These are phyloP conservation scores for Pseudomyrmex gracilis DNA, from an alignment of 1,140 invertebrate species.

Conservation along the genomic window DNA sequence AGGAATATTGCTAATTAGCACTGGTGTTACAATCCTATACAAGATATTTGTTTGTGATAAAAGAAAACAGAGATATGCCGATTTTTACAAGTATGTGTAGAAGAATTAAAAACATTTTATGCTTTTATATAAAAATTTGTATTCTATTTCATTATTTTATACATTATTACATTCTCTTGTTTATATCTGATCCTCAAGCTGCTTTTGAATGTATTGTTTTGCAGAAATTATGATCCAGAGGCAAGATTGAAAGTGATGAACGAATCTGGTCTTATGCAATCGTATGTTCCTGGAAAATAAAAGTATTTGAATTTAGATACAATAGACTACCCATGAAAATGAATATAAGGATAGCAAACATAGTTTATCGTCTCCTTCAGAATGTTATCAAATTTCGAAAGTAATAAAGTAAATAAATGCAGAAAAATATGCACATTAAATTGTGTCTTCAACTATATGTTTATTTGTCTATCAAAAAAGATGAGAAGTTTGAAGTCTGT, in stretches of 20 bases:
- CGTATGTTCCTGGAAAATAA: conserved; percentile 54
- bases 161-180: neutral
- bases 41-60: neutral
- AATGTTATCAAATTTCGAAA: too few species aligned
- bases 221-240: conserved; percentile 35
- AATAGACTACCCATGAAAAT: too few species aligned
- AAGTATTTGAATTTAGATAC: conserved; percentile 34
- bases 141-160: neutral
- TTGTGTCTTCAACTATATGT: too few species aligned
- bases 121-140: neutral
- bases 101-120: neutral
- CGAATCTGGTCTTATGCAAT: conserved; percentile 84
- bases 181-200: neutral
- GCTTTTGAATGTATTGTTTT: conserved; percentile 17
- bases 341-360: too few species aligned
- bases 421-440: too few species aligned
- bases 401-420: too few species aligned
- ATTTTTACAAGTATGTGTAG: conserved; percentile 36
- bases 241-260: conserved; percentile 77
- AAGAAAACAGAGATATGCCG: conserved; percentile 15
- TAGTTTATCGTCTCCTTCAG: too few species aligned
- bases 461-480: too few species aligned
- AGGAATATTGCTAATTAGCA: neutral
- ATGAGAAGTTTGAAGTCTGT: too few species aligned
- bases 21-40: neutral